Percentiles rank a stretch among this genome's conserved stretches.
Evolutionary conservation across 2,797 vertebrate species (phyloP).

Genomic region (Cirrhinus molitorella): DNA sequence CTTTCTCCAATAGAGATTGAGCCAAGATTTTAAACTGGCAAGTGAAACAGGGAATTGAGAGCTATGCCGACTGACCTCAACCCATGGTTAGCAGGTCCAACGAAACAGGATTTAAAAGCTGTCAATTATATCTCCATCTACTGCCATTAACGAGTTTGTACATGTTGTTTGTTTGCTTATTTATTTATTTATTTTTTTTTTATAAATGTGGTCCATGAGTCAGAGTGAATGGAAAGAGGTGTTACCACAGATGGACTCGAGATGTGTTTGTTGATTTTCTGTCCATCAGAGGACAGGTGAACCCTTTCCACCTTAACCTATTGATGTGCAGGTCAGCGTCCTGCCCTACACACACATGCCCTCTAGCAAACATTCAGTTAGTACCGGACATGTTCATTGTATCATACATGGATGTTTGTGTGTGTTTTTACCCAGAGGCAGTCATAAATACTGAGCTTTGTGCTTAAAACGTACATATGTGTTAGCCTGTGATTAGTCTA

Average conservation of each 20-base stretch:
- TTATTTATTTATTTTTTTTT: conserved; percentile 3
- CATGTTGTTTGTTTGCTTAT: conserved; percentile 3
- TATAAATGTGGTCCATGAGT: conserved; percentile 54
- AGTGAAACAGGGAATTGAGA: conserved; percentile 10
- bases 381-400: background rate
- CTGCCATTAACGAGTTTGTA: conserved; percentile 3
- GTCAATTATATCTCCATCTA: conserved; percentile 18
- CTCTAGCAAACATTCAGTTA: conserved; percentile 17
- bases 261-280: conserved; percentile 69
- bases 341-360: conserved; percentile 50
- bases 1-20: conserved; percentile 20
- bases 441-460: background rate
- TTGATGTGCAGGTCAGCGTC: conserved; percentile 48
- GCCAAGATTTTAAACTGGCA: conserved; percentile 30
- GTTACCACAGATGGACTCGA: conserved; percentile 54
- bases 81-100: conserved; percentile 5
- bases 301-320: conserved; percentile 56
- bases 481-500: background rate
- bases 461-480: background rate
- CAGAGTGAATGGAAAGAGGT: conserved; percentile 69
- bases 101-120: conserved; percentile 3
- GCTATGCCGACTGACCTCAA: background rate
- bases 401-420: conserved; percentile 12
- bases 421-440: conserved; percentile 8
- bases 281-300: conserved; percentile 58